These are phyloP conservation scores for Pelecanus crispus DNA, from an alignment of 2,113 vertebrate genomes.

Conservation along the genomic window DNA sequence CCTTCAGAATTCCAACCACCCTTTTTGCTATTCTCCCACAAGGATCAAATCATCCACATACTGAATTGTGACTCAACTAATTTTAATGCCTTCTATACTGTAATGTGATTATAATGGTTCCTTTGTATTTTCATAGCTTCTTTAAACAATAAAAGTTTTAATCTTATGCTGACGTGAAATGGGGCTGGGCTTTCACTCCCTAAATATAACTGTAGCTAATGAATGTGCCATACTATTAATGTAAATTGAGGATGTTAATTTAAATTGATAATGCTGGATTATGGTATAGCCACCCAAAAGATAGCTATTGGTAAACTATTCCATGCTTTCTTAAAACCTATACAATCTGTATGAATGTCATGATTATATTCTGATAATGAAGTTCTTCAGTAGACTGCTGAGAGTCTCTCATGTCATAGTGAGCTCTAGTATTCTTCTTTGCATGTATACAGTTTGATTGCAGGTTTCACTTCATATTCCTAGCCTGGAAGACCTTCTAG, in stretches of 20 bases:
- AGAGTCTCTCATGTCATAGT: neutral
- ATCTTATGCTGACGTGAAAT: neutral
- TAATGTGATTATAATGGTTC: neutral
- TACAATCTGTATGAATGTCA: neutral
- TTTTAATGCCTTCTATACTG: neutral
- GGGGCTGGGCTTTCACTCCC: neutral
- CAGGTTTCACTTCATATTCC: neutral
- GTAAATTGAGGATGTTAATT: neutral
- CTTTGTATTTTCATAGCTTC: neutral
- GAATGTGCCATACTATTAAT: neutral
- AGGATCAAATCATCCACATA: neutral
- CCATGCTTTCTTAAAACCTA: neutral
- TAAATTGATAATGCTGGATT: neutral
- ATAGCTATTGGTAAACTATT: neutral
- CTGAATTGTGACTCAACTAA: neutral
- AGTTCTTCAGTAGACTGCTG: neutral
- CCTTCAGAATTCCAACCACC: neutral
- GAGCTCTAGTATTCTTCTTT: neutral
- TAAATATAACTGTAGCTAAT: neutral
- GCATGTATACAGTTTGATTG: neutral
- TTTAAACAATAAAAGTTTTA: neutral
- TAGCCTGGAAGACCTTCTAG: neutral
- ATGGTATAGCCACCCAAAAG: neutral
- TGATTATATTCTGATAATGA: neutral
- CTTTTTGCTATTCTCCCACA: neutral